Evolutionary conservation across 2,113 vertebrate genomes (phyloP), one percentile per base, ranked within the genome.

Genomic region (Ailuropoda melanoleuca): DNA sequence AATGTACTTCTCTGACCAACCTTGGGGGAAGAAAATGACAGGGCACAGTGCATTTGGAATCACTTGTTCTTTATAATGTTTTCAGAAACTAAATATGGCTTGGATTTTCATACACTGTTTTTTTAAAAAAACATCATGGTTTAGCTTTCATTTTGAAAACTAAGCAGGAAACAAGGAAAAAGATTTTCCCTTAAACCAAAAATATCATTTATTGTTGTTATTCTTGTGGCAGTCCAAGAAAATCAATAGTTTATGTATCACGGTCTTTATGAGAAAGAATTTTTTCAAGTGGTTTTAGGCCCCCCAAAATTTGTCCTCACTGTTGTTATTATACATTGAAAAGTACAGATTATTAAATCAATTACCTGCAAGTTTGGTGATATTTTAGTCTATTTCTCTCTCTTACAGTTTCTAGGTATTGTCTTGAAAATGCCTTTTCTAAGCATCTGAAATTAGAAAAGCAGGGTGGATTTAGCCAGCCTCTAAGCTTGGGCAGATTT

Each of bases 341-440:
- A 96, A 23, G 9, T 8, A 46, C 14, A 77, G 0, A 0, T 74
- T 85, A 93, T 50, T 89, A 88, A 85, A 90, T 64, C 26, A 56
- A 15, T 62, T 70, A 75, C 53, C 14, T 12, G 37, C 4, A 24
- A 46, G 0, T 29, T 46, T 81, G 66, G 48, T 6, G 37, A 55
- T 12, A 91, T 68, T 85, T 66, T 12, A 64, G 2, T 24, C 12
- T 13, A 34, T 23, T 60, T 90, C 19, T 83, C 58, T 77, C 19
- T 82, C 37, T 75, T 31, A 53, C 23, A 39, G 11, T 10, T 24
- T 89, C 39, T 24, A 19, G 39, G 13, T 80, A 9, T 86, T 94
- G 14, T 74, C 56, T 93, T 81, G 18, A 93, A 97, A 95, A 96
- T 84, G 62, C 2, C 68, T 92, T 96, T 58, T 60, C 21, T 80